Percentiles rank a stretch among this genome's conserved stretches.
These are phyloP conservation scores for Parapristionchus giblindavisi DNA, from an alignment of 2,888 invertebrate species.

Conservation along the genomic window DNA sequence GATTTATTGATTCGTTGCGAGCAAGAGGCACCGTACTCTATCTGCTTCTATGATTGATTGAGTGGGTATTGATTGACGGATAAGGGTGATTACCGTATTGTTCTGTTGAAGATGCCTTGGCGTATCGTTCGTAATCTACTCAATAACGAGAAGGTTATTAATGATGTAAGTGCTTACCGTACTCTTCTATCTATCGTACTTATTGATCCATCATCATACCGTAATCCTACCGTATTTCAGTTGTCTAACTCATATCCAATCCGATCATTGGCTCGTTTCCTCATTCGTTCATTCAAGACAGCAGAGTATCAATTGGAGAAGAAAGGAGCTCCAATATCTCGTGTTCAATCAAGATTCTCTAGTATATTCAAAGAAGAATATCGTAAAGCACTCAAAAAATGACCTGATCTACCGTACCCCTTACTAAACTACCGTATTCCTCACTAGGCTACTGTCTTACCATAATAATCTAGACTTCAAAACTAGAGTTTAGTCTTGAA, in stretches of 20 bases:
- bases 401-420: constrained; percentile 5
- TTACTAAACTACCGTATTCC: background rate
- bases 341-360: constrained; percentile 38
- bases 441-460: background rate
- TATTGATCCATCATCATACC: too few relatives aligned
- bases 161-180: constrained; percentile 40
- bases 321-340: background rate
- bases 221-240: constrained; percentile 35
- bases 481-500: background rate
- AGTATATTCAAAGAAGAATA: constrained; percentile 52
- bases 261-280: constrained; percentile 48
- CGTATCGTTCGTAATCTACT: constrained; percentile 44
- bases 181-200: too few relatives aligned
- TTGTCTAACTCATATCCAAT: constrained; percentile 52
- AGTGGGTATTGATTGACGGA: too few relatives aligned
- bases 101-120: constrained; percentile 22
- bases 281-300: constrained; percentile 49
- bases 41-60: too few relatives aligned
- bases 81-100: too few relatives aligned
- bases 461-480: background rate
- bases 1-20: too few relatives aligned
- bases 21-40: too few relatives aligned
- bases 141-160: constrained; percentile 52
- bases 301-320: constrained; percentile 48
- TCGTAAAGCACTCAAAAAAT: constrained; percentile 52